Percentiles rank a stretch among this genome's conserved stretches.
phyloP scores from a whole-genome alignment of 2,113 vertebrate species.

The Xerus inauris region DNA sequence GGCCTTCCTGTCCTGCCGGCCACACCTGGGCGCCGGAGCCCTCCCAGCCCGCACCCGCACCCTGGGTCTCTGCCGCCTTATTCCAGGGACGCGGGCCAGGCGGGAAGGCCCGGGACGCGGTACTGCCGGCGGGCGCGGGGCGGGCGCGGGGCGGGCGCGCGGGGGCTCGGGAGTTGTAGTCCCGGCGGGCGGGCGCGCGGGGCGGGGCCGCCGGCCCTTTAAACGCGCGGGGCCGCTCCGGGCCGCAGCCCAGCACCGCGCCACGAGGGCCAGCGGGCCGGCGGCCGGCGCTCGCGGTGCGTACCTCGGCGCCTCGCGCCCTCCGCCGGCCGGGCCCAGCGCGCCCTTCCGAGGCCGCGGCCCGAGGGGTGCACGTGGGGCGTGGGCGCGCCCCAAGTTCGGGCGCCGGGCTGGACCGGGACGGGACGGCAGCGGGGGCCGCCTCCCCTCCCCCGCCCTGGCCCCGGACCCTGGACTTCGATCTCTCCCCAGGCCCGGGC shows the following conservation, averaged over 20 bases:
- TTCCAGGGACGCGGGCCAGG: conserved; percentile 13
- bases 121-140: too few relatives aligned
- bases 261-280: conserved; percentile 50
- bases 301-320: neutral
- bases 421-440: neutral
- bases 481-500: conserved; percentile 74
- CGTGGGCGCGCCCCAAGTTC: conserved; percentile 13
- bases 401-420: neutral
- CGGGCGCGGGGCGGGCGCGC: too few relatives aligned
- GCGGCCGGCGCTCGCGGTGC: conserved; percentile 61
- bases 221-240: conserved; percentile 72
- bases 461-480: conserved; percentile 68
- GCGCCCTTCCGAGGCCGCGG: too few relatives aligned
- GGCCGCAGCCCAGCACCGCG: conserved; percentile 57
- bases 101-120: too few relatives aligned
- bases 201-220: conserved; percentile 79
- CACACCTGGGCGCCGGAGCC: too few relatives aligned
- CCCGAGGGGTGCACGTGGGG: neutral
- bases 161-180: conserved; percentile 79
- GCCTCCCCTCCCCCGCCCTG: neutral
- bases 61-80: neutral
- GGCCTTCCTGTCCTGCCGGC: too few relatives aligned
- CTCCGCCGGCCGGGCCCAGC: neutral
- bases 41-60: neutral
- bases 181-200: conserved; percentile 42